Evolutionary conservation across 37 sponge, comb jelly and placozoan species (phyloP), one percentile per base, ranked within the genome.

Genomic region (Eunapius fragilis): DNA sequence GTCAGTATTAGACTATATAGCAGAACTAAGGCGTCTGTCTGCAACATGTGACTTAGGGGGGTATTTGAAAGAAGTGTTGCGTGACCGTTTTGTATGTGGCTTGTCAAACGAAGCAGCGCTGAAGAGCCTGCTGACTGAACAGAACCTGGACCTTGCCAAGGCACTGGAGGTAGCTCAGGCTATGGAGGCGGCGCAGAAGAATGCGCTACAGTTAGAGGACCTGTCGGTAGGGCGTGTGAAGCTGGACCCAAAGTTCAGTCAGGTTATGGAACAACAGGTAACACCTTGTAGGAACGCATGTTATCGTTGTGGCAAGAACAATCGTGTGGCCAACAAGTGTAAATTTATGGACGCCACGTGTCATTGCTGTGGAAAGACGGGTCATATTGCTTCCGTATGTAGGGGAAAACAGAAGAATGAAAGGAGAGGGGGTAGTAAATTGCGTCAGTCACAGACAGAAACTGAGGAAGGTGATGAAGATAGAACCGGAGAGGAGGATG

Each of bases 21-120:
- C 86, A 17, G 72, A 86, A 25, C 86, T 86, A 27, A 31, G 86
- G 19, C 28, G 67, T 30, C 84, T 84, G 17, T 49, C 84, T 28
- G 69, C 86, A 31, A 34, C 67, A 26, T 85, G 79, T 47, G 68
- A 77, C 27, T 85, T 85, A 69, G 78, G 32, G 25, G 68, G 25
- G 23, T 32, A 80, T 49, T 38, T 87, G 27, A 74, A 79, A 26
- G 81, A 87, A 34, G 74, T 81, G 31, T 75, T 87, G 31, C 25
- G 82, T 72, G 86, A 85, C 78, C 23, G 85, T 10, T 31, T 85
- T 24, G 85, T 85, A 25, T 85, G 85, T 85, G 85, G 85, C 48
- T 37, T 85, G 27, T 22, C 36, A 10, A 83, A 25, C 38, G 74
- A 74, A 48, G 25, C 31, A 6, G 37, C 73, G 19, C 84, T 72